Evolutionary conservation across 1,140 invertebrate species (phyloP), one percentile per base, ranked within the genome.

Genomic region (Ditylenchus dipsaci): DNA sequence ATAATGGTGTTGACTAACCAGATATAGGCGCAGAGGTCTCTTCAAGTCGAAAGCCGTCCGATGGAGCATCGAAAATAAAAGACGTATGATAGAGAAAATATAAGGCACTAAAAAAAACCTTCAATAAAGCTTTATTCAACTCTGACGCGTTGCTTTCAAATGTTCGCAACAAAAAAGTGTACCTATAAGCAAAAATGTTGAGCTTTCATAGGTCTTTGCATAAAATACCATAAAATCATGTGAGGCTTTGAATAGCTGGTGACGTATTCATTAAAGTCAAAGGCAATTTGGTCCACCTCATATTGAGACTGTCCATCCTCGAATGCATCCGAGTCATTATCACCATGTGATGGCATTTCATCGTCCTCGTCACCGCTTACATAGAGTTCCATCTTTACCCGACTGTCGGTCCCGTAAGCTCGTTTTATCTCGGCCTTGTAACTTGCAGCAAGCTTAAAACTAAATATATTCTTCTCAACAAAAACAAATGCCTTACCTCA

Each of bases 41-140:
- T 75, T 72, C 30, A 75, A 45, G 29, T 75, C 75, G 62, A 75
- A 78, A 9, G 74, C 74, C 67, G 78, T 73, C 17, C 74, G 56
- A 64, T 75, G 76, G 38, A 75, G 63, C 27, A 38, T 38, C 33
- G 3, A 38, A 38, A 11, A 38, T 38, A 11, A 38, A 38, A 38
- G 11, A 38, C 11, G 33, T 11, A 38, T 5, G 3, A 5, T 11
- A 38, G 3, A 38, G 33, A 11, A 3, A 11, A 38, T 38, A 38
- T 38, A 38, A 38, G 33, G 33, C 33, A n/a, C n/a, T n/a, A 11
- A 38, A 38, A 11, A 3, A 38, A 38, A 75, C 23, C 61, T 75
- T 75, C 13, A 75, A 15, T 49, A 75, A 58, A 13, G 74, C 69
- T 62, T 72, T 61, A 30, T 75, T 75, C 7, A 75, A 26, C 45